These are phyloP conservation scores for Brachionus calyciflorus DNA, from an alignment of 1,140 invertebrate genomes.

Conservation along the genomic window DNA sequence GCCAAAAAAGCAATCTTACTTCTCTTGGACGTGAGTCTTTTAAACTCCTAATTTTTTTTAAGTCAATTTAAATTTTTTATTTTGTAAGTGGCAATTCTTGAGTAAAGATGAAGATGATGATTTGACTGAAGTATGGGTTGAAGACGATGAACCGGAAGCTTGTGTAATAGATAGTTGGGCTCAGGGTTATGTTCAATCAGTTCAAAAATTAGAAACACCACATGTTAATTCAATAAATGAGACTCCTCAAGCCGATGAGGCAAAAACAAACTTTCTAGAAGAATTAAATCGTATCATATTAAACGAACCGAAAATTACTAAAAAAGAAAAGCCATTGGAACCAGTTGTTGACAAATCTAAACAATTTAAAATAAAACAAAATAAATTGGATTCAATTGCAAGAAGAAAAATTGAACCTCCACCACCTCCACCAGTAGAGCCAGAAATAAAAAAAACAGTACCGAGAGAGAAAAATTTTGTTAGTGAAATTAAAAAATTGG, in stretches of 20 bases:
- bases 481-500: conserved; percentile 25
- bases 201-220: background rate
- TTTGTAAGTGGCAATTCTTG: conserved; percentile 58
- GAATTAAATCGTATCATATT: conserved; percentile 33
- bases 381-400: conserved; percentile 10
- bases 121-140: conserved; percentile 52
- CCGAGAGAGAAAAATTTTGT: conserved; percentile 32
- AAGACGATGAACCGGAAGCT: conserved; percentile 59
- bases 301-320: background rate
- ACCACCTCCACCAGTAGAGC: background rate
- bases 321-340: conserved; percentile 6
- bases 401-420: background rate
- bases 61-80: background rate
- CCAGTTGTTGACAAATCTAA: background rate
- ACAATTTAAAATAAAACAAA: conserved; percentile 16
- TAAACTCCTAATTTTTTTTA: background rate
- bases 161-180: conserved; percentile 59
- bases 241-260: background rate
- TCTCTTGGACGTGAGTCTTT: conserved; percentile 56
- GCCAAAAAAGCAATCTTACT: conserved; percentile 58
- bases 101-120: conserved; percentile 52
- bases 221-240: background rate
- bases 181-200: conserved; percentile 54
- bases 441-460: background rate
- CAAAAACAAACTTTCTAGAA: background rate